Evolutionary conservation across 2,113 vertebrate genomes (phyloP), one percentile per base, ranked within the genome.

Genomic region (Charina bottae): DNA sequence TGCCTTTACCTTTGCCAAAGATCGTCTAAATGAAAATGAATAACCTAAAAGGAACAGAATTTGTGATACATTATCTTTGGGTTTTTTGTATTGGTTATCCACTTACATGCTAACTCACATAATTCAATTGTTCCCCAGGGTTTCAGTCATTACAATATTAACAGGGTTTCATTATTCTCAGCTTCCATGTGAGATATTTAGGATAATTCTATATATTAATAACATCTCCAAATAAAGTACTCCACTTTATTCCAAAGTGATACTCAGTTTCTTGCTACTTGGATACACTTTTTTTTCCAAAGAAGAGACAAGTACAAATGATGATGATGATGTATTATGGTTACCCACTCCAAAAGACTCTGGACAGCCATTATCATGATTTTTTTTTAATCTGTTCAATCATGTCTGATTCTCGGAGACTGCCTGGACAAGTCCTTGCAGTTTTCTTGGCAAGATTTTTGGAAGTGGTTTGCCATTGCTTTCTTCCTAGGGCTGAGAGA

Each of bases 111-210:
- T 90, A 92, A 87, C 83, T 95, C 21, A 90, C 90, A 60, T 87
- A 84, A 88, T 85, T 87, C 90, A 85, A 8, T 87, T 87, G 92
- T 37, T 92, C 90, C 56, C 54, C 85, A 64, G 90, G 84, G 92
- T 53, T 93, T 58, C 85, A 92, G 92, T 89, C 33, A 28, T 8
- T 94, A 78, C 87, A 90, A 21, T 78, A 86, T 28, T 89, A 89
- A n/a, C 64, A 54, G 3, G 19, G 42, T 92, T 37, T 88, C 93
- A 83, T 85, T 83, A 89, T 94, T 94, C 85, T 94, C 93, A 92
- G 72, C 54, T 28, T 94, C 90, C 42, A 28, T 23, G 33, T 8
- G 7, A 90, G 92, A 88, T 62, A 62, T 90, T 59, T 64, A 91
- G 64, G 93, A 90, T 68, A 92, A 89, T 37, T 87, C 88, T 55